Evolutionary conservation across 2,113 vertebrate genomes (phyloP), one percentile per base, ranked within the genome.

Genomic region (Ia io): DNA sequence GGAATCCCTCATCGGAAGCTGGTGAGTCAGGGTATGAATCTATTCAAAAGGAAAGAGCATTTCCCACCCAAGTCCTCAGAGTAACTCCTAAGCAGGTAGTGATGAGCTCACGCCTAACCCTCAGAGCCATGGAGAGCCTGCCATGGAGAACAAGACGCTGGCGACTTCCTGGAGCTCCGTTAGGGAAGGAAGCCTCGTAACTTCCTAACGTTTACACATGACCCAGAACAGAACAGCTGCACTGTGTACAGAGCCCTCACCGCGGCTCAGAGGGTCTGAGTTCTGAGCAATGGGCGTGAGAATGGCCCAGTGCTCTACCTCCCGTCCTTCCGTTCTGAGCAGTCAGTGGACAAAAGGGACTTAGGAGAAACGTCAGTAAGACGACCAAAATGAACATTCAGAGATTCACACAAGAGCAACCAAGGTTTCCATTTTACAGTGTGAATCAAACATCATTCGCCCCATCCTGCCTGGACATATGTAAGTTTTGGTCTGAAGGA

Each of bases 371-470:
- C 11, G 2, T 73, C 78, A 84, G n/a, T 86, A 44, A 74, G 14
- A 56, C 51, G 20, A 85, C 78, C 9, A 61, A 28, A 25, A 28
- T 1, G 56, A 74, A 91, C 35, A 79, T 23, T 91, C 9, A 70
- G 85, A 94, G 35, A 80, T 71, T 88, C 82, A 61, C 2, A 51
- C 11, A 93, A 80, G 20, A 88, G 65, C 44, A 61, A 61, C 2
- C 23, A 86, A 78, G 3, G 20, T 20, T 85, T 94, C 25, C 35
- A 77, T 77, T 88, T 95, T 90, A 35, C 89, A 90, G 92, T 63
- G 4, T 83, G 42, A 93, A 91, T 30, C 71, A 35, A 59, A 82
- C 11, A 28, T 79, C 30, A 56, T 56, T 80, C 67, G 40, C 59
- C 28, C 74, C 51, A 70, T 28, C 42, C 11, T 25, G 70, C 16